Conservation (phyloP, 2,113 vertebrate species). For the Ceyx margarethae region DNA sequence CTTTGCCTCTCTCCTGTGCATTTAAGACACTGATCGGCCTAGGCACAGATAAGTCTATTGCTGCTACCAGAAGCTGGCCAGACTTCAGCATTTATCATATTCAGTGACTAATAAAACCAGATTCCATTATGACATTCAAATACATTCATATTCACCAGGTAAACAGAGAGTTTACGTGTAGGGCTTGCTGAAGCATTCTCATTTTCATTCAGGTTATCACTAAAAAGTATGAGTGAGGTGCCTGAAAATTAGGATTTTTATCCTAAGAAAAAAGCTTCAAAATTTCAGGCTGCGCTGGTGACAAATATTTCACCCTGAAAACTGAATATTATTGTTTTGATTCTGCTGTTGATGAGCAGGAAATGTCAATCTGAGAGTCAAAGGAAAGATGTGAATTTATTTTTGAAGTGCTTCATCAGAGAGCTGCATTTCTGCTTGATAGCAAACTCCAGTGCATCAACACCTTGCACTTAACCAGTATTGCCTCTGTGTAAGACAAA, state of each 20-base stretch:
- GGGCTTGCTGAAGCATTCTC: background rate
- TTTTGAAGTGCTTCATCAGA: background rate
- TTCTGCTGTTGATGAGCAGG: background rate
- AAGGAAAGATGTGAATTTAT: background rate
- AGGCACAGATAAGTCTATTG: background rate
- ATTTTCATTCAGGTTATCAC: background rate
- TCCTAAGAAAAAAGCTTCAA: background rate
- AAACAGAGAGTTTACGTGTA: background rate
- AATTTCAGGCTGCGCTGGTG: background rate
- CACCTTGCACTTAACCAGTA: background rate
- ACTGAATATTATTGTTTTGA: background rate
- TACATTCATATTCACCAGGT: background rate
- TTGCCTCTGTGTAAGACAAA: background rate
- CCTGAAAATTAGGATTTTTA: background rate
- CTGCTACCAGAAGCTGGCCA: background rate
- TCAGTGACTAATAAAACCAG: constrained; percentile 21
- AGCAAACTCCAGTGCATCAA: background rate
- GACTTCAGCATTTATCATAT: background rate
- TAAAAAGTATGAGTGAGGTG: background rate
- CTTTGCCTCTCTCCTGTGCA: background rate
- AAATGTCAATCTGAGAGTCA: background rate
- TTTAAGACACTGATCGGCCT: background rate
- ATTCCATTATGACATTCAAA: background rate
- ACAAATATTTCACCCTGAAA: background rate
- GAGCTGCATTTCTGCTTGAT: background rate